Conservation (phyloP, 2,113 vertebrate species). For the Etia nguti region DNA sequence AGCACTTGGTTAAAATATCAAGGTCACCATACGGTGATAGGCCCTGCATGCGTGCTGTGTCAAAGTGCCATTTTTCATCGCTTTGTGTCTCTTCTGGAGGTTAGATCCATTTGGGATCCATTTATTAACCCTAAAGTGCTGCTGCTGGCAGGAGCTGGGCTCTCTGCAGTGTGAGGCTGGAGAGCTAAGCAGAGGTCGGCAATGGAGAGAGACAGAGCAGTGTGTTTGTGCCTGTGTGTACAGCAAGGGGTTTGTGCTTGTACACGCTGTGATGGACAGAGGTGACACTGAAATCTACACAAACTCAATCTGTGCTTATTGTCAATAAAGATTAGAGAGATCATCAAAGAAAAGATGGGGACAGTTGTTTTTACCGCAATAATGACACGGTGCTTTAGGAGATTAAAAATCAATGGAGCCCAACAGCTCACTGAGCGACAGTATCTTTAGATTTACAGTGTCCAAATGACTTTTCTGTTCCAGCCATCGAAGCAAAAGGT, state of each 20-base stretch:
- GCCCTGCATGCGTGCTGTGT: slow-evolving; percentile 42
- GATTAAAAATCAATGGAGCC: slow-evolving; percentile 60
- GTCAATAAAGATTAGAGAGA: slow-evolving; percentile 62
- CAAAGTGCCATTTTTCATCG: slow-evolving; percentile 69
- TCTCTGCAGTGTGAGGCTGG: not conserved
- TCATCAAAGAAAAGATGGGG: slow-evolving; percentile 38
- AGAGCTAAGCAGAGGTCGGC: slow-evolving; percentile 15
- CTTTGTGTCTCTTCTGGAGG: slow-evolving; percentile 57
- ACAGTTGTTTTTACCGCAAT: slow-evolving; percentile 21
- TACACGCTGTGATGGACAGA: not conserved
- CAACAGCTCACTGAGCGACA: not conserved
- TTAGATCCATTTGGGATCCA: slow-evolving; percentile 65
- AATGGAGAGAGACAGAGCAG: not conserved
- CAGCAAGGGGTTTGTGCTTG: not conserved
- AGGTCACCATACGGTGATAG: slow-evolving; percentile 50
- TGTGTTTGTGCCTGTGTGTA: not conserved
- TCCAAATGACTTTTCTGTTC: not conserved
- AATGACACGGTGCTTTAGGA: slow-evolving; percentile 45
- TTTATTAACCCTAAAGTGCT: slow-evolving; percentile 70
- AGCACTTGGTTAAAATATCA: slow-evolving; percentile 70
- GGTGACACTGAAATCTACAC: slow-evolving; percentile 32
- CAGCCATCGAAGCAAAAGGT: not conserved
- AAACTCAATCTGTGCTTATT: slow-evolving; percentile 52
- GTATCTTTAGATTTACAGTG: not conserved
- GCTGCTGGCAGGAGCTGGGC: slow-evolving; percentile 41